Evolutionary conservation across 1,140 invertebrate genomes (phyloP).

Genomic region (Bursaphelenchus mucronatus): DNA sequence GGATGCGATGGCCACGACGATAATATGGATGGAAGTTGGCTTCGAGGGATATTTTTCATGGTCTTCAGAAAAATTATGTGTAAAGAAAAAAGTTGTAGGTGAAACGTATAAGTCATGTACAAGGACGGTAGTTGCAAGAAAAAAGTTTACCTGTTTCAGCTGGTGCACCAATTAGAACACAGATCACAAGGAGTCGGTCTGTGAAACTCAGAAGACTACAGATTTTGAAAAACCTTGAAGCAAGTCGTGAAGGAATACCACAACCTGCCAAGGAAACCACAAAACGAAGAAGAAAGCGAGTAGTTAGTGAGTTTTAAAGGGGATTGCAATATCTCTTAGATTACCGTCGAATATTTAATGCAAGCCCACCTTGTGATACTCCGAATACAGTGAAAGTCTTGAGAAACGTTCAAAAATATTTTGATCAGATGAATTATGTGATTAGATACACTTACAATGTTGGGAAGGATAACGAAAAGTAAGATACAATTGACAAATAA

Average conservation of each 20-base stretch:
- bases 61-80: not conserved
- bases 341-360: not conserved
- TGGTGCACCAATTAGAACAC: no score
- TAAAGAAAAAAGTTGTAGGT: not conserved
- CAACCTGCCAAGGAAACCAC: no score
- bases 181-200: no score
- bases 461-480: slow-evolving; percentile 9
- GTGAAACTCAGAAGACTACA: no score
- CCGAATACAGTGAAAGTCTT: not conserved
- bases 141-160: no score
- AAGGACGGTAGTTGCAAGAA: no score
- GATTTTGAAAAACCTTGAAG: not conserved
- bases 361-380: not conserved
- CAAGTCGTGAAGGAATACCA: not conserved
- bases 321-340: not conserved
- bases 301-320: not conserved
- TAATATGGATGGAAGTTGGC: slow-evolving; percentile 2
- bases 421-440: slow-evolving; percentile 6
- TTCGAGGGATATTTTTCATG: not conserved
- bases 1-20: slow-evolving; percentile 5
- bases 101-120: not conserved
- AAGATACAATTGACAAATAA: not conserved
- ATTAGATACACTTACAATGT: slow-evolving; percentile 7
- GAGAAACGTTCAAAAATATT: slow-evolving; percentile 7
- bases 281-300: no score